Evolutionary conservation across 2,888 invertebrate genomes (phyloP), one percentile per base, ranked within the genome.

Genomic region (Drosophila pseudotakahashii): DNA sequence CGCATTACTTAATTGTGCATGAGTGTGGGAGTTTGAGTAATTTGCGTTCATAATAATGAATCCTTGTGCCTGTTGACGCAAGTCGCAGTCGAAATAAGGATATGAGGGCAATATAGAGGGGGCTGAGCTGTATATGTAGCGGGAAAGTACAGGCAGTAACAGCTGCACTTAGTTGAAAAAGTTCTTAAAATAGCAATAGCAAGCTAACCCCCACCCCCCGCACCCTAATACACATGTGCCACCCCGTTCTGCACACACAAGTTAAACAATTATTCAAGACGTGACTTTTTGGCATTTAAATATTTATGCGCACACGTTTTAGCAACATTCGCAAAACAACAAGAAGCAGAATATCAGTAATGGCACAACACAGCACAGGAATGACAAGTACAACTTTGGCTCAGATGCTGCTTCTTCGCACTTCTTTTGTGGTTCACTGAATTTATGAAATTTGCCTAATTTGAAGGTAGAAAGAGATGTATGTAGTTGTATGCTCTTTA

Each of bases 231-330:
- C 23, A 13, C 36, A 13, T 37, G 36, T 36, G 23, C 26, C 48
- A 16, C 44, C 45, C 55, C 23, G 34, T 45, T 48, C 34, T 11
- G 13, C 57, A 7, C 59, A 16, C 73, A 64, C 68, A 80, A 82
- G 75, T 79, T 78, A 80, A 84, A 82, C 84, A 87, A 82, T 87
- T 84, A 84, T 84, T 80, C 77, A 80, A 80, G 80, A 84, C 84
- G 87, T 87, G 84, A 84, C 84, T 87, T 84, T 87, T 84, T 82
- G 87, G 73, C 84, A 77, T 84, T 87, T 75, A 87, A 84, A 84
- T 84, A 84, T 84, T 86, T 84, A 84, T 84, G 78, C 67, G 77
- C 73, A 75, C 80, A 82, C 87, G 76, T 81, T 81, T 78, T 63
- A 61, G 62, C 73, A 71, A 71, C 66, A 48, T 48, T 48, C 16